Evolutionary conservation across 2,113 vertebrate genomes (phyloP).

Genomic region (Butorides virescens): DNA sequence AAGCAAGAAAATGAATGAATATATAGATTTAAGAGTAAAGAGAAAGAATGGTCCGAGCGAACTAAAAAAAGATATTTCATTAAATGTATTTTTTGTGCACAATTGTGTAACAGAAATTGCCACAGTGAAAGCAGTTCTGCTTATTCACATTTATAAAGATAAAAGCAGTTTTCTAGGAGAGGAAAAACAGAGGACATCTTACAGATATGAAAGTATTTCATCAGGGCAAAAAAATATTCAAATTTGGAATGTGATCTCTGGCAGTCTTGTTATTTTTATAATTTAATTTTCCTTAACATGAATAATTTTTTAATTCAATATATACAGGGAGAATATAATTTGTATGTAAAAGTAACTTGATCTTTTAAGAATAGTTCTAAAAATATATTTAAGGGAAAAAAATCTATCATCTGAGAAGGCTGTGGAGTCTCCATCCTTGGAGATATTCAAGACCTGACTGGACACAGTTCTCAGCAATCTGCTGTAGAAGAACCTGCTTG

Average conservation of each 20-base stretch:
- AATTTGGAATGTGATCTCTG: not conserved
- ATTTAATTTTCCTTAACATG: not conserved
- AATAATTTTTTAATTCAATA: not conserved
- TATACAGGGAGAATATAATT: not conserved
- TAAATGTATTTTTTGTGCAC: not conserved
- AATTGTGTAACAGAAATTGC: not conserved
- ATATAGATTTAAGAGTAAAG: not conserved
- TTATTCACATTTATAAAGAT: not conserved
- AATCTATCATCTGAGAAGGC: not conserved
- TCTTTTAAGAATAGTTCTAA: not conserved
- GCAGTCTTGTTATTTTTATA: not conserved
- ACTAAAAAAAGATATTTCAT: not conserved
- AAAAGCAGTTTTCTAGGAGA: not conserved
- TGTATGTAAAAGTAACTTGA: not conserved
- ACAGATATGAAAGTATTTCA: not conserved
- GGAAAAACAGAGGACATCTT: not conserved
- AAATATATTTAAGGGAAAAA: not conserved
- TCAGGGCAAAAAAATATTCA: not conserved
- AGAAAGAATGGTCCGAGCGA: not conserved
- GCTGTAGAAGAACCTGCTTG: rapidly evolving
- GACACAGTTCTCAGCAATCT: not conserved
- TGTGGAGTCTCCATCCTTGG: too few relatives aligned
- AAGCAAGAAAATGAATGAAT: not conserved
- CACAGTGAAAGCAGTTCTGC: not conserved
- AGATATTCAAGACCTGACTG: not conserved